A percentile compares a stretch with the other conserved stretches of the same genome.
Conservation (phyloP, 64 coral and sea anemone species). For the Dendrophyllia cribrosa region DNA sequence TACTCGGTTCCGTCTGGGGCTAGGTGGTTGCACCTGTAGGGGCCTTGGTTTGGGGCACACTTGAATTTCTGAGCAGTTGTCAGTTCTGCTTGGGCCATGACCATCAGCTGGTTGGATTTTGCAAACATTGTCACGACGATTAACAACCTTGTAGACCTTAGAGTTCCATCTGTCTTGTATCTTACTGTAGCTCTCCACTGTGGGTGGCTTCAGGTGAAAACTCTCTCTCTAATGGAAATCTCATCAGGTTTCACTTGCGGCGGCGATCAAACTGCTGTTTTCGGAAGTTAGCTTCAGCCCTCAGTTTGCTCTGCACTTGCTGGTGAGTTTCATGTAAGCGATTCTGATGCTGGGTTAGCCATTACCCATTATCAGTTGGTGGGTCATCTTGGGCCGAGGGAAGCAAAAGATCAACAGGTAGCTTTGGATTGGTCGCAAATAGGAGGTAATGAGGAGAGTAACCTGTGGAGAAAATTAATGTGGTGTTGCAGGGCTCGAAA, state of each 20-base stretch:
- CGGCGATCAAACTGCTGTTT: constrained; percentile 48
- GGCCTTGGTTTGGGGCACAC: constrained; percentile 49
- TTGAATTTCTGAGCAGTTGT: constrained; percentile 57
- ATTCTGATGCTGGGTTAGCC: constrained; percentile 52
- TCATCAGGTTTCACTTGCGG: constrained; percentile 10
- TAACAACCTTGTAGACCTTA: constrained; percentile 60
- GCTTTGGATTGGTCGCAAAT: constrained; percentile 23
- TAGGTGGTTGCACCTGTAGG: no score
- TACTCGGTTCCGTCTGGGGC: neutral
- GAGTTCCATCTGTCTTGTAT: constrained; percentile 65
- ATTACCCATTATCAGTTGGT: neutral
- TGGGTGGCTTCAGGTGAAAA: constrained; percentile 11
- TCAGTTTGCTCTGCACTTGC: constrained; percentile 5
- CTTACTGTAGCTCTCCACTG: constrained; percentile 39
- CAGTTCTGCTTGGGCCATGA: constrained; percentile 1
- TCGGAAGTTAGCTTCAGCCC: constrained; percentile 1
- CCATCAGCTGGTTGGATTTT: constrained; percentile 70
- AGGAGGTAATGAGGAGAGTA: constrained; percentile 58
- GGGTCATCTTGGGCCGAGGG: neutral
- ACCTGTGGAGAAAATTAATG: constrained; percentile 49
- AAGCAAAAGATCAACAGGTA: constrained; percentile 20
- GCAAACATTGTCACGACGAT: constrained; percentile 49
- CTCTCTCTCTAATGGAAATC: constrained; percentile 18
- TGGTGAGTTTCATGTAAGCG: constrained; percentile 26
- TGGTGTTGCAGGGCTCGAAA: constrained; percentile 16